A percentile compares a stretch with the other conserved stretches of the same genome.
These are phyloP conservation scores for Stictonetta naevosa DNA, from an alignment of 2,113 vertebrate genomes.

Conservation along the genomic window DNA sequence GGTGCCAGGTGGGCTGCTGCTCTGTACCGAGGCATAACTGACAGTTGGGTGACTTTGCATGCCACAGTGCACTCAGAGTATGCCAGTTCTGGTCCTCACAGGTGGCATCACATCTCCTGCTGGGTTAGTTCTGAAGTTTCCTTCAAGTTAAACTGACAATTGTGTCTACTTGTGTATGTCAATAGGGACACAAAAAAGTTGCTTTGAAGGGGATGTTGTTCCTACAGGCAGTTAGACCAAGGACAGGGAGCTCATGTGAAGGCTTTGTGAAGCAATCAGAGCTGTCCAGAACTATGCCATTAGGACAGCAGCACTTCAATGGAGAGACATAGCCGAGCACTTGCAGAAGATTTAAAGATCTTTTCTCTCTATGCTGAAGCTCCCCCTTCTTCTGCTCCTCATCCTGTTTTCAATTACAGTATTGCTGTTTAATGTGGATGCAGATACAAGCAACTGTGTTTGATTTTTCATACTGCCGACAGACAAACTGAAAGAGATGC, in stretches of 20 bases:
- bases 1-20: background rate
- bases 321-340: background rate
- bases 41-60: background rate
- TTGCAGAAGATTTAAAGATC: background rate
- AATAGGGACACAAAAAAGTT: background rate
- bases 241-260: rapidly evolving
- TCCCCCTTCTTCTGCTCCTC: background rate
- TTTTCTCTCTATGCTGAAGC: background rate
- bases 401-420: conserved; percentile 18
- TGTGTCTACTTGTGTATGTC: background rate
- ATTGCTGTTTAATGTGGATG: background rate
- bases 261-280: background rate
- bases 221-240: background rate
- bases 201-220: background rate
- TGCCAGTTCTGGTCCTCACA: background rate
- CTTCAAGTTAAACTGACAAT: background rate
- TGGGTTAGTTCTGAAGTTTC: background rate
- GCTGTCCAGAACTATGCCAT: background rate
- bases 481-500: background rate
- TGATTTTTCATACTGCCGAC: conserved; percentile 15
- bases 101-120: background rate
- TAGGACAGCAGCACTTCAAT: background rate
- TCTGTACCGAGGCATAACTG: background rate
- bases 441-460: background rate
- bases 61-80: background rate